Conservation (phyloP, 2,113 vertebrate species). For the Gobius niger region DNA sequence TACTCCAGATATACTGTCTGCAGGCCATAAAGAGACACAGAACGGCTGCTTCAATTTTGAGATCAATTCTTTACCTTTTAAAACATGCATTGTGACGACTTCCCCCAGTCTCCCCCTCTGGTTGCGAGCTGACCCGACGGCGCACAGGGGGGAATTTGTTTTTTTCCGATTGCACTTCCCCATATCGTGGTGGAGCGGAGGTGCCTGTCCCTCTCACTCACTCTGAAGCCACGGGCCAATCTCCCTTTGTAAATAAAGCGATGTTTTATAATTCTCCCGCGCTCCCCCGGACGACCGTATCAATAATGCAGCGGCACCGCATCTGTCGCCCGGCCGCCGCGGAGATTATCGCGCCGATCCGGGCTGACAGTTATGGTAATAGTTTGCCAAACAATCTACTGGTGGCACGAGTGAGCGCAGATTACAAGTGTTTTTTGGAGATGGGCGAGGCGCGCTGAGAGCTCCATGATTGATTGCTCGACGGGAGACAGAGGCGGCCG, state of each 20-base stretch:
- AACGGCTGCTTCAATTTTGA: too few species aligned
- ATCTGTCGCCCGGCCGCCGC: conserved; percentile 86
- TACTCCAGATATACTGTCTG: too few species aligned
- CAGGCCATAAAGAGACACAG: too few species aligned
- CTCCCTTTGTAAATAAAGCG: conserved; percentile 99
- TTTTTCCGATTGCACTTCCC: conserved; percentile 81
- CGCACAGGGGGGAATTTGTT: conserved; percentile 78
- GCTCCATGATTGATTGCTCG: conserved; percentile 88
- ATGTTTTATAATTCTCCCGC: conserved; percentile 98
- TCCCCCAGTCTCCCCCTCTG: conserved; percentile 34
- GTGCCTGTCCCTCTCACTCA: conserved; percentile 90
- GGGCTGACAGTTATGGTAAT: conserved; percentile 98
- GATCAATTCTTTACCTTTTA: too few species aligned
- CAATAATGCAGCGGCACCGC: conserved; percentile 97
- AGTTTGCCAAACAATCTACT: conserved; percentile 99
- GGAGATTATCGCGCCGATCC: conserved; percentile 99
- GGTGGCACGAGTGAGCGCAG: conserved; percentile 88
- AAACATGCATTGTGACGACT: too few species aligned
- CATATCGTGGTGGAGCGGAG: conserved; percentile 94
- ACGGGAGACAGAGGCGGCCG: conserved; percentile 81
- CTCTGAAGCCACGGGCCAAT: conserved; percentile 97
- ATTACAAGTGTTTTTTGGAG: conserved; percentile 98
- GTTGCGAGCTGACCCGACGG: conserved; percentile 84
- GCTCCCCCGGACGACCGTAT: conserved; percentile 89
- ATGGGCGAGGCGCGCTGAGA: conserved; percentile 82